Percentiles rank a stretch among this genome's conserved stretches.
These are phyloP conservation scores for Drosophila leontia DNA, from an alignment of 1,140 invertebrate genomes.

Conservation along the genomic window DNA sequence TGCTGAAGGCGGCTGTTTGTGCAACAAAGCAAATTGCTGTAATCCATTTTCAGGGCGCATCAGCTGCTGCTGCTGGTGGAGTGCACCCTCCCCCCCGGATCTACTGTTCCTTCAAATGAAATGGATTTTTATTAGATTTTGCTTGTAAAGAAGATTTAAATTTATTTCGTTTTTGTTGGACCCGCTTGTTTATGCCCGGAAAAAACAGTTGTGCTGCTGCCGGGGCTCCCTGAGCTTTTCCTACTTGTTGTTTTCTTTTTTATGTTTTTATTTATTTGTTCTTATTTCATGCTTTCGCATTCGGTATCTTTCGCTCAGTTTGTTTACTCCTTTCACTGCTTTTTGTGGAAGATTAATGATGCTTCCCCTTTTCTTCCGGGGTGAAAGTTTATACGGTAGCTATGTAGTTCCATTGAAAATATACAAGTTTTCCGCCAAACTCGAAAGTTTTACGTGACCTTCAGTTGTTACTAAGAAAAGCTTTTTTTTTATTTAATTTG, in stretches of 20 bases:
- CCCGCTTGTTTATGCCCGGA: conserved; percentile 32
- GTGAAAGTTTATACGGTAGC: not conserved
- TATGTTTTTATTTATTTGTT: conserved; percentile 46
- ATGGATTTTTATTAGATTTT: conserved; percentile 80
- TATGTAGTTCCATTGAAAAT: no score
- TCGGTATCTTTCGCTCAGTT: conserved; percentile 48
- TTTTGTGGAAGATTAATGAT: conserved; percentile 44
- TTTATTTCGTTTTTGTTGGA: conserved; percentile 66
- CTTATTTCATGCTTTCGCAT: conserved; percentile 40
- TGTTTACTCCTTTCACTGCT: conserved; percentile 50
- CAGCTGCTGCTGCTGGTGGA: conserved; percentile 65
- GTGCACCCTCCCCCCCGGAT: not conserved
- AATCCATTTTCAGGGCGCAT: conserved; percentile 77
- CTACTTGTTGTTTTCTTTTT: conserved; percentile 44
- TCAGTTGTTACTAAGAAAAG: not conserved
- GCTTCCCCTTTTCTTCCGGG: not conserved
- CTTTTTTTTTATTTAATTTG: not conserved
- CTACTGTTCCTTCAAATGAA: conserved; percentile 64
- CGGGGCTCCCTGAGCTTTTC: not conserved
- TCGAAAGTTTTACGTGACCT: not conserved
- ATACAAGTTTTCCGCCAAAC: not conserved
- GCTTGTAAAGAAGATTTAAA: conserved; percentile 77
- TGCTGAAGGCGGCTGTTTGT: conserved; percentile 56
- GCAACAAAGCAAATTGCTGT: conserved; percentile 78
- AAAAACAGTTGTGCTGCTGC: conserved; percentile 28